Evolutionary conservation across 2,888 invertebrate species (phyloP).

Genomic region (Cerceris ruficornis): DNA sequence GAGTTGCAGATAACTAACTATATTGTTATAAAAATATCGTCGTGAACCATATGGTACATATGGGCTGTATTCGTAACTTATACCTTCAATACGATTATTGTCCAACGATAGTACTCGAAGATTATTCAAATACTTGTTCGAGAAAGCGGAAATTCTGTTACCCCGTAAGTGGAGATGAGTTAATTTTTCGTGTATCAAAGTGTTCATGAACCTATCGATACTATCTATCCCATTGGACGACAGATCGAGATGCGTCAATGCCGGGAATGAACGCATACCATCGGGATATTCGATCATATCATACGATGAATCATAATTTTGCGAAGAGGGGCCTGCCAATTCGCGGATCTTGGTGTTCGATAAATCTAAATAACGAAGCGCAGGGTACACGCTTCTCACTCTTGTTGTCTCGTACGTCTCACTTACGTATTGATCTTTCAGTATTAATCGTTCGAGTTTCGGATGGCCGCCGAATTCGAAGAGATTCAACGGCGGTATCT

Average conservation of each 20-base stretch:
- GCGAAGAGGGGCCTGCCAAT: no score
- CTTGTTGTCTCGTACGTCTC: fast-evolving
- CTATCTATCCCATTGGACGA: background rate
- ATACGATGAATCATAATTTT: no score
- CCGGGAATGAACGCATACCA: constrained; percentile 15
- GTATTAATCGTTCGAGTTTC: constrained; percentile 2
- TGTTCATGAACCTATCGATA: background rate
- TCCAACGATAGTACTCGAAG: constrained; percentile 14
- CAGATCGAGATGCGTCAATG: constrained; percentile 34
- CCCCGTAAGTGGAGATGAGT: background rate
- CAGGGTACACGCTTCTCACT: background rate
- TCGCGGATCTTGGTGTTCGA: fast-evolving
- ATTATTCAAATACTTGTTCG: fast-evolving
- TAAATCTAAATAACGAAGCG: constrained; percentile 11
- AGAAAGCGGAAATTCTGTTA: fast-evolving
- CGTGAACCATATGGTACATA: background rate
- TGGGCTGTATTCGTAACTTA: background rate
- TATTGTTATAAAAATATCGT: background rate
- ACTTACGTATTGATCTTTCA: background rate
- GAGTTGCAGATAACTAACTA: background rate
- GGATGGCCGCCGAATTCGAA: constrained; percentile 30
- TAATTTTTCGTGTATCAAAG: background rate
- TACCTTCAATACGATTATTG: background rate
- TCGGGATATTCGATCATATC: no score
- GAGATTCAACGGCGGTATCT: fast-evolving